phyloP scores from a whole-genome alignment of 2,797 vertebrate species.

The Zalophus californianus region DNA sequence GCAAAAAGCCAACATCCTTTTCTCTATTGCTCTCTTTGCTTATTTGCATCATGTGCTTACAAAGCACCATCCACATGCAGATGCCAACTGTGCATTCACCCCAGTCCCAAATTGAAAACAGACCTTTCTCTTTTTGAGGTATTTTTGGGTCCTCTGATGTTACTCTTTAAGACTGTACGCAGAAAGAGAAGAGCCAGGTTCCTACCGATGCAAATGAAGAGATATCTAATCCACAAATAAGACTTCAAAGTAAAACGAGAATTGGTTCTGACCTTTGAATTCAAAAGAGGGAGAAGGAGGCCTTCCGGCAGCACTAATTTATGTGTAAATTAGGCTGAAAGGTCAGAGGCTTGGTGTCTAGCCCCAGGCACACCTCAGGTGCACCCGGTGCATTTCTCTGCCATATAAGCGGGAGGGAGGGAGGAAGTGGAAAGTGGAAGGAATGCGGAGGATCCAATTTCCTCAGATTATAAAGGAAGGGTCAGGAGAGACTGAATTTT shows the following conservation, averaged over 20 bases:
- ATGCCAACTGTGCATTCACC: constrained; percentile 13
- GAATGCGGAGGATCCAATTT: neutral
- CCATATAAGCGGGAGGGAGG: neutral
- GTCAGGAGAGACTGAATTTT: neutral
- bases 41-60: neutral
- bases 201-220: neutral
- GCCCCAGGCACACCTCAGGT: neutral
- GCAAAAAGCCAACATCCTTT: constrained; percentile 13
- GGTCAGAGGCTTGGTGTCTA: neutral
- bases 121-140: constrained; percentile 24
- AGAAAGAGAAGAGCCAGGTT: constrained; percentile 32
- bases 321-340: neutral
- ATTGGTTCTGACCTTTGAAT: neutral
- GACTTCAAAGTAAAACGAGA: neutral
- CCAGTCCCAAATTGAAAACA: neutral
- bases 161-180: constrained; percentile 20
- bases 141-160: neutral
- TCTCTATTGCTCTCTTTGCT: neutral
- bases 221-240: constrained; percentile 22
- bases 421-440: neutral
- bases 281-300: neutral
- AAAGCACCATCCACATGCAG: neutral
- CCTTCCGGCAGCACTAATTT: neutral
- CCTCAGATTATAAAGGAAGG: neutral
- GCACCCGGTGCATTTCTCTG: neutral